A percentile compares a stretch with the other conserved stretches of the same genome.
Evolutionary conservation across 2,888 invertebrate species (phyloP).

Genomic region (Eubasilissa splendida): DNA sequence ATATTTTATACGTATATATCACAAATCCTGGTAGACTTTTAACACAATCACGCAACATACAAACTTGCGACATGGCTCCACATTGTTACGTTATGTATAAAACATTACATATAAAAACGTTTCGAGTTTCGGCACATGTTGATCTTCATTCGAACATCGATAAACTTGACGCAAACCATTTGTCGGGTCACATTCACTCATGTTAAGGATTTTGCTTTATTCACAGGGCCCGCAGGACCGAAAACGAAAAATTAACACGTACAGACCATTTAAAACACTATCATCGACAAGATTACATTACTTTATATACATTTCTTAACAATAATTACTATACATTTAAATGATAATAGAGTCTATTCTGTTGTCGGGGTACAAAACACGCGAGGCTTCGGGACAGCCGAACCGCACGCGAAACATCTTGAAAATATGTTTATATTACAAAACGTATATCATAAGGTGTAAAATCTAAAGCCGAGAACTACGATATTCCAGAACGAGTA

Average conservation of each 20-base stretch:
- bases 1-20: constrained; percentile 80
- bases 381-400: constrained; percentile 2
- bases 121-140: constrained; percentile 49
- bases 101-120: constrained; percentile 48
- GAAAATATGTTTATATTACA: constrained; percentile 21
- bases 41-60: constrained; percentile 75
- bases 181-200: constrained; percentile 40
- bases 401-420: constrained; percentile 4
- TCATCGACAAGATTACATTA: constrained; percentile 48
- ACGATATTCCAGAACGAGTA: constrained; percentile 36
- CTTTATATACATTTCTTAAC: constrained; percentile 49
- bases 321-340: constrained; percentile 49
- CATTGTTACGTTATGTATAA: constrained; percentile 46
- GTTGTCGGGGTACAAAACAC: constrained; percentile 10
- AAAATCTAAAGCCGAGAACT: constrained; percentile 35
- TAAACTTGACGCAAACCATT: constrained; percentile 26
- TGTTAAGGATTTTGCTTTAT: constrained; percentile 45
- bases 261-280: constrained; percentile 50
- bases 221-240: constrained; percentile 34
- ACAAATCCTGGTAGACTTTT: constrained; percentile 83
- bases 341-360: constrained; percentile 41
- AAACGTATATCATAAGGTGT: constrained; percentile 23
- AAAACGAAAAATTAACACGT: constrained; percentile 35
- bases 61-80: constrained; percentile 60
- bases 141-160: constrained; percentile 42